Conservation (phyloP, 2,888 invertebrate species). For the Synergus umbraculus region DNA sequence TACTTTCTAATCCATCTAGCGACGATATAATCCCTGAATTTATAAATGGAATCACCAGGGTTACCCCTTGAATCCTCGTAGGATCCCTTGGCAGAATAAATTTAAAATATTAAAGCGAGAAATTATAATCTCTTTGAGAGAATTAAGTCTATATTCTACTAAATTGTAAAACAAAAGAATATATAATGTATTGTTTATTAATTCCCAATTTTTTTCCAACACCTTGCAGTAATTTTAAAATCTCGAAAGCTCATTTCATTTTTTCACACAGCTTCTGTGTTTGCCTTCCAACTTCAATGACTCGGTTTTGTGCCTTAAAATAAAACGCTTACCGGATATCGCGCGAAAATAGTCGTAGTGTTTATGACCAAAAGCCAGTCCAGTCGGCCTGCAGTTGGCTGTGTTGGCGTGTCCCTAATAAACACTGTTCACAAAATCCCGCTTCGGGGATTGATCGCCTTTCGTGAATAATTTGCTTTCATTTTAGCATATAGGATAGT, state of each 20-base stretch:
- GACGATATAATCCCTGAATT: slow-evolving; percentile 35
- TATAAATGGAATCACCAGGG: slow-evolving; percentile 23
- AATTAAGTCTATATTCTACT: background rate
- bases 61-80: slow-evolving; percentile 16
- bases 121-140: background rate
- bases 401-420: slow-evolving; percentile 11
- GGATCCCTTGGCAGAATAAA: slow-evolving; percentile 23
- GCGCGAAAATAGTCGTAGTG: slow-evolving; percentile 45
- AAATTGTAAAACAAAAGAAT: too few relatives aligned
- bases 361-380: slow-evolving; percentile 12
- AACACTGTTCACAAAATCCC: slow-evolving; percentile 18
- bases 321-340: slow-evolving; percentile 49
- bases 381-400: background rate
- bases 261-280: background rate
- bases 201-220: too few relatives aligned
- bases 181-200: too few relatives aligned
- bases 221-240: too few relatives aligned
- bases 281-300: slow-evolving; percentile 5
- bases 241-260: background rate
- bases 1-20: slow-evolving; percentile 29
- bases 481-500: background rate
- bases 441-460: background rate
- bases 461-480: slow-evolving; percentile 33
- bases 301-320: slow-evolving; percentile 31
- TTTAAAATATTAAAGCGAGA: slow-evolving; percentile 17